phyloP scores from a whole-genome alignment of 2,888 invertebrate genomes.

The Merodon equestris region DNA sequence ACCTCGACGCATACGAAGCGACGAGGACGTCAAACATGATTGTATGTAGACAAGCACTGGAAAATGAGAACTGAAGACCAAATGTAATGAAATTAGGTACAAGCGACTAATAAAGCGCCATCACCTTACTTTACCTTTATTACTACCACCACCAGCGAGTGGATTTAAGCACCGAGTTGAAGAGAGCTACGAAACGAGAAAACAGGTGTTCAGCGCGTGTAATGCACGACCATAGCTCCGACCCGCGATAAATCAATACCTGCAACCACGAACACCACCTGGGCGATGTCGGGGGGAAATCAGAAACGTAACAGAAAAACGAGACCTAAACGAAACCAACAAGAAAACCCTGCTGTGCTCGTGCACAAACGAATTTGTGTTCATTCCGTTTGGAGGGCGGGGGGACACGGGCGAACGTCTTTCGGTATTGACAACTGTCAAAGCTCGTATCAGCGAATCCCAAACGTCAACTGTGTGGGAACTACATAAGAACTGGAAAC shows the following conservation, averaged over 20 bases:
- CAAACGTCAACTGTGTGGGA: conserved; percentile 9
- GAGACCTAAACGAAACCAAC: conserved; percentile 5
- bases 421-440: conserved; percentile 48
- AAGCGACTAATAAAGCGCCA: conserved; percentile 47
- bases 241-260: conserved; percentile 59
- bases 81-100: conserved; percentile 57
- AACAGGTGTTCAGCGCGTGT: conserved; percentile 65
- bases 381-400: conserved; percentile 3
- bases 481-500: neutral
- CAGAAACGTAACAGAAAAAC: conserved; percentile 16
- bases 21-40: too few species aligned
- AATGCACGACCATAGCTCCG: conserved; percentile 51
- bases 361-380: conserved; percentile 7
- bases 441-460: conserved; percentile 47
- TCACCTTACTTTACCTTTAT: neutral
- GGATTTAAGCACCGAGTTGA: conserved; percentile 18
- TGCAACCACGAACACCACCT: conserved; percentile 46
- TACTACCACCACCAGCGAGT: neutral
- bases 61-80: conserved; percentile 6
- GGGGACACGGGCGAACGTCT: neutral
- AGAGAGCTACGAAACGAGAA: conserved; percentile 29
- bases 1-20: too few species aligned
- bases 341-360: conserved; percentile 18
- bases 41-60: too few species aligned
- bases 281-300: conserved; percentile 41